These are phyloP conservation scores for Polydrusus pterygomalis DNA, from an alignment of 2,888 invertebrate species.

Conservation along the genomic window DNA sequence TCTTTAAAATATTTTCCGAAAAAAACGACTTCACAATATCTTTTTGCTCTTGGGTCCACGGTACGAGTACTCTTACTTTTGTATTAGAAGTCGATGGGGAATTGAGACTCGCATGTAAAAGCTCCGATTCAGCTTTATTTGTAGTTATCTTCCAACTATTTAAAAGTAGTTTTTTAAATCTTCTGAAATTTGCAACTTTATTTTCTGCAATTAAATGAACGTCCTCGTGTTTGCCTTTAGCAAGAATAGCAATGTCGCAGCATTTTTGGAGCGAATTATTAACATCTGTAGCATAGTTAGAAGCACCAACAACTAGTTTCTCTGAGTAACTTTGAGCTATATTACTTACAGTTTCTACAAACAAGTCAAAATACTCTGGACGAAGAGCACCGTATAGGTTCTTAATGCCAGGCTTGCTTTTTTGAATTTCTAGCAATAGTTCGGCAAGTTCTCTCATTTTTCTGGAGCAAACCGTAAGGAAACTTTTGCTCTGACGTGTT, in stretches of 20 bases:
- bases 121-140: too few species aligned
- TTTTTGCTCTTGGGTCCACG: constrained; percentile 2
- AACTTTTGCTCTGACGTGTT: constrained; percentile 48
- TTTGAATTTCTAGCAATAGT: constrained; percentile 43
- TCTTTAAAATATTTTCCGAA: constrained; percentile 15
- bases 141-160: too few species aligned
- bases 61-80: background rate
- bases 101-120: too few species aligned
- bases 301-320: constrained; percentile 37
- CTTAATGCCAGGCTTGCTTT: constrained; percentile 27
- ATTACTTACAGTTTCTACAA: constrained; percentile 39
- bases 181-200: too few species aligned
- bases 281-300: constrained; percentile 28
- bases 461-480: constrained; percentile 40
- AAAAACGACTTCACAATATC: constrained; percentile 8
- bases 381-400: constrained; percentile 27
- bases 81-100: background rate
- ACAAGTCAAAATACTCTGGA: constrained; percentile 39
- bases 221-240: too few species aligned
- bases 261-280: constrained; percentile 10
- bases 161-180: too few species aligned
- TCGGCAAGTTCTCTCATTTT: constrained; percentile 50
- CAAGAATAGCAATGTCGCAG: constrained; percentile 23
- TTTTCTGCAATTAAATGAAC: too few species aligned
- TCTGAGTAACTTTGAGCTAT: constrained; percentile 22